Evolutionary conservation across 2,797 vertebrate genomes (phyloP).

Genomic region (Alca torda): DNA sequence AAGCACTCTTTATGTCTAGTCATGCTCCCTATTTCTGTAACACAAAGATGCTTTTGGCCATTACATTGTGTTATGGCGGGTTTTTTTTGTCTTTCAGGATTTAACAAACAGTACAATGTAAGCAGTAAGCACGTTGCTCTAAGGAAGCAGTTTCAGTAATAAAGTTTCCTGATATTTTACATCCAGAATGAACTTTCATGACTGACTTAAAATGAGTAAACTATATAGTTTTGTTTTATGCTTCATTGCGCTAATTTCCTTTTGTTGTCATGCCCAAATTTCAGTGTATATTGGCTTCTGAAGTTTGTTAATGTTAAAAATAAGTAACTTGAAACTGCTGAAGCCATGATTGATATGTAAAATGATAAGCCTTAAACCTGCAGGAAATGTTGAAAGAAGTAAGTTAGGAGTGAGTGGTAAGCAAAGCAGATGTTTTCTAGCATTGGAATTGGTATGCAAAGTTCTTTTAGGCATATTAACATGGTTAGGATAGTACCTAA

Average conservation of each 20-base stretch:
- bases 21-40: background rate
- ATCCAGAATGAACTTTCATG: background rate
- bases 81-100: accelerated
- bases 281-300: background rate
- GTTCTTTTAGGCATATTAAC: background rate
- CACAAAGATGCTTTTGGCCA: background rate
- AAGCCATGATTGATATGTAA: background rate
- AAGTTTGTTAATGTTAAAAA: background rate
- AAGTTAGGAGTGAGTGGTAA: background rate
- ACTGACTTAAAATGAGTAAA: background rate
- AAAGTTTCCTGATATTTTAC: background rate
- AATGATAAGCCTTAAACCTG: background rate
- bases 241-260: background rate
- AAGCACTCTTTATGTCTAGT: background rate
- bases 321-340: background rate
- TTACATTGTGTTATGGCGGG: accelerated
- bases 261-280: background rate
- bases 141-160: background rate
- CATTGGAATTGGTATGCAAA: background rate
- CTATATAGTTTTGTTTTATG: accelerated
- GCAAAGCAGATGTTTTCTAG: background rate
- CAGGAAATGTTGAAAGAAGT: background rate
- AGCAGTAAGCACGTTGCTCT: background rate
- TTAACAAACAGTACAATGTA: background rate
- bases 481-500: background rate